These are phyloP conservation scores for Anodontia alba DNA, from an alignment of 2,888 invertebrate genomes.

Conservation along the genomic window DNA sequence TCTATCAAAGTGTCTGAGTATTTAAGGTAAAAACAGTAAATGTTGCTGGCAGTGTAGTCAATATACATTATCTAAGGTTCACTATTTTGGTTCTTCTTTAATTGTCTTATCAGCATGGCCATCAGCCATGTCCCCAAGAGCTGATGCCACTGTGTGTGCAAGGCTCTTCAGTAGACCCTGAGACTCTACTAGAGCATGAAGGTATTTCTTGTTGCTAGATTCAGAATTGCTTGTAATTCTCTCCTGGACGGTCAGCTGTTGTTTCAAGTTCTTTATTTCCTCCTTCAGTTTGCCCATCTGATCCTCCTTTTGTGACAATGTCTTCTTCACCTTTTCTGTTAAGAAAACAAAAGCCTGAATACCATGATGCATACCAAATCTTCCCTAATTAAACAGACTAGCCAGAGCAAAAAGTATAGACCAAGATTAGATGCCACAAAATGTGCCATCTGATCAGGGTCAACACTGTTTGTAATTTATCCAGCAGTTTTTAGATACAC, in stretches of 20 bases:
- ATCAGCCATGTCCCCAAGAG: conserved; percentile 56
- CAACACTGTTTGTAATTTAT: no score
- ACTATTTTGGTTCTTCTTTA: no score
- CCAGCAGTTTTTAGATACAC: no score
- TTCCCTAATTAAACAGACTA: conserved; percentile 15
- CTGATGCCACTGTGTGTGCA: conserved; percentile 51
- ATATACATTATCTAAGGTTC: no score
- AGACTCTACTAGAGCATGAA: conserved; percentile 62
- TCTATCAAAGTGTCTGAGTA: no score
- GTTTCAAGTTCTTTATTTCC: conserved; percentile 85
- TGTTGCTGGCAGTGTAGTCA: no score
- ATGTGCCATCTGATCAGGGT: no score
- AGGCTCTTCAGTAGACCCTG: conserved; percentile 57
- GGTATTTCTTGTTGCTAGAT: conserved; percentile 63
- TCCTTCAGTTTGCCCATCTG: conserved; percentile 88
- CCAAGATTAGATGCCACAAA: no score
- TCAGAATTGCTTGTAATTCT: conserved; percentile 63
- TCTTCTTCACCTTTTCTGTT: conserved; percentile 87
- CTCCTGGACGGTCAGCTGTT: conserved; percentile 65
- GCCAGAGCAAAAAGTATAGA: no score
- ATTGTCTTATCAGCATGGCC: conserved; percentile 45
- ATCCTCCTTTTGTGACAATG: conserved; percentile 87
- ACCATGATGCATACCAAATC: no score
- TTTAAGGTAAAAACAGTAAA: no score
- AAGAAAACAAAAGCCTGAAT: conserved; percentile 49